phyloP scores from a whole-genome alignment of 1,140 invertebrate genomes.

The Neodiprion lecontei region DNA sequence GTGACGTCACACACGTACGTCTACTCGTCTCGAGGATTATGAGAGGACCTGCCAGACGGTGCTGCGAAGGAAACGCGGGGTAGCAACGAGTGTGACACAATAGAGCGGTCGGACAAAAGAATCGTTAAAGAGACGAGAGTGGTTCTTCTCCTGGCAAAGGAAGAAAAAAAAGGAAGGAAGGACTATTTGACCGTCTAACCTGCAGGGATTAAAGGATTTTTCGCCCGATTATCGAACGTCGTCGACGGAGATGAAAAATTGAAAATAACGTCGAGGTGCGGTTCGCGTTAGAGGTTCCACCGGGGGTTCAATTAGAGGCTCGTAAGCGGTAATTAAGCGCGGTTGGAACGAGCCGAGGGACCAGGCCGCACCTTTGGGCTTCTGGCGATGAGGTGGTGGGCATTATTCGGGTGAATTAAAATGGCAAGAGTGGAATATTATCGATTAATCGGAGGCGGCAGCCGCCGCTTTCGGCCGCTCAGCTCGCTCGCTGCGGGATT shows the following conservation, averaged over 20 bases:
- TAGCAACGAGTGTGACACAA: background rate
- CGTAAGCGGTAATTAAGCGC: background rate
- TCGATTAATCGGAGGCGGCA: slow-evolving; percentile 30
- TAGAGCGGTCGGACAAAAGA: background rate
- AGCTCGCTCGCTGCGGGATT: slow-evolving; percentile 8
- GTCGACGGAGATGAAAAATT: background rate
- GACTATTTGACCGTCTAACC: no score
- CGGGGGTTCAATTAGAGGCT: background rate
- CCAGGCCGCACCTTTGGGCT: background rate
- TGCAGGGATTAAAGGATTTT: no score
- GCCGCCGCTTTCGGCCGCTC: background rate
- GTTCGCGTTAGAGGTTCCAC: background rate
- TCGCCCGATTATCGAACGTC: no score
- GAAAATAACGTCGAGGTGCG: background rate
- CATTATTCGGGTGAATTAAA: slow-evolving; percentile 4
- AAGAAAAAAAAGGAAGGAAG: no score
- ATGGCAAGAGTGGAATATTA: slow-evolving; percentile 29
- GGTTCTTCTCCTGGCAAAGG: no score
- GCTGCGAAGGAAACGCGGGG: background rate
- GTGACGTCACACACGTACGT: no score
- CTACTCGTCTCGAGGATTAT: no score
- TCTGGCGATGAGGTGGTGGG: background rate
- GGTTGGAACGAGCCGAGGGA: background rate
- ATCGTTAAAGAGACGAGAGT: background rate
- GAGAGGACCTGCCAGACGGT: no score